Percentiles rank a stretch among this genome's conserved stretches.
Evolutionary conservation across 2,797 vertebrate genomes (phyloP).

Genomic region (Sciurus vulgaris): DNA sequence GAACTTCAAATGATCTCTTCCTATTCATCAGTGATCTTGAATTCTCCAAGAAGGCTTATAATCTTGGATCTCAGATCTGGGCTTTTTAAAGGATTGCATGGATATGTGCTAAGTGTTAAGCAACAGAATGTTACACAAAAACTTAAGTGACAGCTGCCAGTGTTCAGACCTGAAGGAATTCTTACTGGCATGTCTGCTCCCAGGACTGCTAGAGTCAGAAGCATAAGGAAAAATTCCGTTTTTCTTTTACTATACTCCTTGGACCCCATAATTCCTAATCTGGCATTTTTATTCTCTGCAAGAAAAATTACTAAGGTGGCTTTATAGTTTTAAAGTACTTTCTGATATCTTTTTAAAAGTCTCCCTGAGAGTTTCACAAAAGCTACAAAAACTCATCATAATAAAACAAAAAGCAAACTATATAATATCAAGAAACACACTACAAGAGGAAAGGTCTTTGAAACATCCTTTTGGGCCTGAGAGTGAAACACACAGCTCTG

Average conservation of each 20-base stretch:
- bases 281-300: background rate
- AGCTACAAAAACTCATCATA: background rate
- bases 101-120: background rate
- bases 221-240: background rate
- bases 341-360: constrained; percentile 15
- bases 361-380: constrained; percentile 9
- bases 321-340: constrained; percentile 30
- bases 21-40: background rate
- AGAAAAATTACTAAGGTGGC: background rate
- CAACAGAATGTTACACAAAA: background rate
- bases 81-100: background rate
- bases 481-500: background rate
- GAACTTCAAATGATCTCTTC: background rate
- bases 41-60: background rate
- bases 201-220: background rate
- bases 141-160: background rate
- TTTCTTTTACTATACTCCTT: background rate
- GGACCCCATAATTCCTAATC: background rate
- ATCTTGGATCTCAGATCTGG: background rate
- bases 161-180: background rate
- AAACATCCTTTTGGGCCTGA: background rate
- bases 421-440: background rate
- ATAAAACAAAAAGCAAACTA: background rate
- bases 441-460: background rate
- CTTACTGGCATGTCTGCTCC: background rate